These are phyloP conservation scores for Cariama cristata DNA, from an alignment of 2,113 vertebrate species.

Conservation along the genomic window DNA sequence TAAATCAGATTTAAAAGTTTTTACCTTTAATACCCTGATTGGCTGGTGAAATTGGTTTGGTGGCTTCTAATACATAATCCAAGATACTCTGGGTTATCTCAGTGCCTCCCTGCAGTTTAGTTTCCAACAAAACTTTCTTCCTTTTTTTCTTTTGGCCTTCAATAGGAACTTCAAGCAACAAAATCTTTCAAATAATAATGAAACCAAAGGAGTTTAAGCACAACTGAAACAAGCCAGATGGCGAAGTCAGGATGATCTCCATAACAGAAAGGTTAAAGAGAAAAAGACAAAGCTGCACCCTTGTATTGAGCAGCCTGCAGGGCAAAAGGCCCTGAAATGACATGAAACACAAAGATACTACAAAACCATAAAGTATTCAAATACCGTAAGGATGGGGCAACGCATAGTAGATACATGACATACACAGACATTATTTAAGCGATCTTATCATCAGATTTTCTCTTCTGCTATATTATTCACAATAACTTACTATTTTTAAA, in stretches of 20 bases:
- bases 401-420: neutral
- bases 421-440: neutral
- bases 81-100: slow-evolving; percentile 91
- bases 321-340: neutral
- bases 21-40: slow-evolving; percentile 95
- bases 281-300: neutral
- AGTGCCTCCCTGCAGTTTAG: slow-evolving; percentile 86
- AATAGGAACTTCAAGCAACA: slow-evolving; percentile 93
- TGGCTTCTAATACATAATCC: slow-evolving; percentile 93
- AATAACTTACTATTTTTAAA: neutral
- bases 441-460: neutral
- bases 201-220: slow-evolving; percentile 17
- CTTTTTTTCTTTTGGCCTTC: slow-evolving; percentile 97
- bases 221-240: neutral
- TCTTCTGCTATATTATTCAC: neutral
- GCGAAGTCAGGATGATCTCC: neutral
- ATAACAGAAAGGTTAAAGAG: neutral
- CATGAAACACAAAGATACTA: neutral
- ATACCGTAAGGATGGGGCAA: neutral
- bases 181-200: slow-evolving; percentile 81
- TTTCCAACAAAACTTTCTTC: slow-evolving; percentile 92
- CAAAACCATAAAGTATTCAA: neutral
- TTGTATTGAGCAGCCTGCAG: neutral
- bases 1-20: neutral
- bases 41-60: slow-evolving; percentile 90